Evolutionary conservation across 37 sponge, comb jelly and placozoan genomes (phyloP).

Genomic region (Mnemiopsis leidyi): DNA sequence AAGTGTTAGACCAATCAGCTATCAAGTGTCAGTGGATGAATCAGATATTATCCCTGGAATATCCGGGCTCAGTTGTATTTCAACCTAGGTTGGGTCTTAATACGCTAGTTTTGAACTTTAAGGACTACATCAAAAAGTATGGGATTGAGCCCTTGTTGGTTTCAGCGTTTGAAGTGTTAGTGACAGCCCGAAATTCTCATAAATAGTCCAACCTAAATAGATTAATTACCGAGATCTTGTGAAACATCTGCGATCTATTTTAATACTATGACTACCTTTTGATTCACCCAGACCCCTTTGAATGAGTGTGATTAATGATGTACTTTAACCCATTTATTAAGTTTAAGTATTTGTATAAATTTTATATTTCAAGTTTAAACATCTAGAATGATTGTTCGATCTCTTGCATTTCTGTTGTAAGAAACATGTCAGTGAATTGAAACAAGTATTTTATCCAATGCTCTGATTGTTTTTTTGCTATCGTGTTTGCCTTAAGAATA

Average conservation of each 20-base stretch:
- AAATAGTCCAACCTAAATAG: no score
- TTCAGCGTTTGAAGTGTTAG: conserved; percentile 45
- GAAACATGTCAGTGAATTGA: neutral
- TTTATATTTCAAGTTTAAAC: neutral
- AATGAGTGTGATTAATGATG: neutral
- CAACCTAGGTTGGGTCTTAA: conserved; percentile 37
- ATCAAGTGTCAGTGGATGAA: conserved; percentile 65
- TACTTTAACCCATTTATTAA: neutral
- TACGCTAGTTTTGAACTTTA: conserved; percentile 47
- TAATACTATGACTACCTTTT: neutral
- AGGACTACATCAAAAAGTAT: conserved; percentile 59
- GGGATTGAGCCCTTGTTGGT: conserved; percentile 64
- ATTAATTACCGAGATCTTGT: no score
- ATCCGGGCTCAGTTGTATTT: conserved; percentile 57
- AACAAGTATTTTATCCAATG: neutral
- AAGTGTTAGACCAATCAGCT: conserved; percentile 46
- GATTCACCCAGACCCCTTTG: neutral
- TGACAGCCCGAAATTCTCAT: neutral
- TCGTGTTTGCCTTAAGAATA: no score
- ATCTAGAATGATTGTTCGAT: neutral
- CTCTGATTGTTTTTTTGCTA: neutral
- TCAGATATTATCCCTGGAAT: conserved; percentile 63
- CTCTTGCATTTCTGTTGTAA: neutral
- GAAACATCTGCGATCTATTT: neutral
- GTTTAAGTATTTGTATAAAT: neutral